Conservation (phyloP, 2,113 vertebrate genomes). For the cattle (Bos taurus) region DNA sequence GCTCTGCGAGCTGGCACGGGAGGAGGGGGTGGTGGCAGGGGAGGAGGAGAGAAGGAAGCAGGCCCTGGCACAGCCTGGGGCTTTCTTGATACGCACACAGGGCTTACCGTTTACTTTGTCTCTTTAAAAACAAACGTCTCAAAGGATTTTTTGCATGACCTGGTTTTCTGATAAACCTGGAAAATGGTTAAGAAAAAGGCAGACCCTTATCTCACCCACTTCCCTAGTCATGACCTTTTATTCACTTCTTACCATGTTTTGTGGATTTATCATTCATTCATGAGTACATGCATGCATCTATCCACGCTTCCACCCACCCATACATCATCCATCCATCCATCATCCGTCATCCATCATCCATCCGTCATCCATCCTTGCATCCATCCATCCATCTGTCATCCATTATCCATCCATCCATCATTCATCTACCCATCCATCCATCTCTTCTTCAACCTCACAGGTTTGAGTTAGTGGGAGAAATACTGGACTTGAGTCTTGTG, state of each 20-base stretch:
- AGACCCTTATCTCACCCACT: background rate
- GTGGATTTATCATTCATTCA: too few species aligned
- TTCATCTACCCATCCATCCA: too few species aligned
- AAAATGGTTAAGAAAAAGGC: slow-evolving; percentile 14
- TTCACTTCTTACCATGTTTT: background rate
- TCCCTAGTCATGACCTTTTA: background rate
- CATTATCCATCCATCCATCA: too few species aligned
- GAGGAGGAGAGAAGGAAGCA: background rate
- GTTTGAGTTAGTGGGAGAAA: background rate
- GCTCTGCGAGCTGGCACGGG: background rate
- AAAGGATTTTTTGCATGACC: slow-evolving; percentile 38
- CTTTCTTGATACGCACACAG: slow-evolving; percentile 11
- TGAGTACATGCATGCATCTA: background rate
- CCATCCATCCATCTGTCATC: too few species aligned
- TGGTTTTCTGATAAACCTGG: slow-evolving; percentile 52
- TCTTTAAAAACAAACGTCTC: slow-evolving; percentile 51
- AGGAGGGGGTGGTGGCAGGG: background rate
- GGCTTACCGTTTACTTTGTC: slow-evolving; percentile 58
- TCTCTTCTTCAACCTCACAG: background rate
- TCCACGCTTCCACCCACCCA: too few species aligned
- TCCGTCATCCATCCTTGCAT: too few species aligned
- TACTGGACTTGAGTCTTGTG: background rate
- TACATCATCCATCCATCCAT: too few species aligned
- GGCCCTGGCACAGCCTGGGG: slow-evolving; percentile 44
- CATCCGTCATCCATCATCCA: fast-evolving